phyloP scores from a whole-genome alignment of 2,888 invertebrate genomes.

The Yponomeuta malinellus region DNA sequence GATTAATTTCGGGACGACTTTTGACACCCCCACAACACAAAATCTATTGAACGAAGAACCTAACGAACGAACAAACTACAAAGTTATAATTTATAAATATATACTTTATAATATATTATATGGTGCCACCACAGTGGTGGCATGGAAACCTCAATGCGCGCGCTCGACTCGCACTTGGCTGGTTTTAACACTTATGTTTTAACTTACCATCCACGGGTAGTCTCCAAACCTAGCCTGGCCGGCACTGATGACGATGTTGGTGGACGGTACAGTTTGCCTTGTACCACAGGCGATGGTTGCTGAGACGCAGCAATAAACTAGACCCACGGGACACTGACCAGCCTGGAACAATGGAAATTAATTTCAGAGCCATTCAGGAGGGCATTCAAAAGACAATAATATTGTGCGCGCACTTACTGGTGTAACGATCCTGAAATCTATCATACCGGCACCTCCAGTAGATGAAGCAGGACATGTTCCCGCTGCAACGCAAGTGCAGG shows the following conservation, averaged over 20 bases:
- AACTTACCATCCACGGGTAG: constrained; percentile 82
- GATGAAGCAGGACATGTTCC: constrained; percentile 47
- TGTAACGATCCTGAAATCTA: constrained; percentile 78
- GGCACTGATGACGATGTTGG: constrained; percentile 42
- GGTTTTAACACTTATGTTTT: not conserved
- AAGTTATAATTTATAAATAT: too few species aligned
- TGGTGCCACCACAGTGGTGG: too few species aligned
- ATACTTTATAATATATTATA: too few species aligned
- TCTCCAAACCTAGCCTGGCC: constrained; percentile 81
- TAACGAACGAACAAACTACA: too few species aligned
- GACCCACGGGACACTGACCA: constrained; percentile 52
- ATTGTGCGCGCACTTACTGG: constrained; percentile 54
- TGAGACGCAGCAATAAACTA: constrained; percentile 55
- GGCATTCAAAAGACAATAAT: not conserved
- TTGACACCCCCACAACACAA: too few species aligned
- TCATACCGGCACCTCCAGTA: constrained; percentile 72
- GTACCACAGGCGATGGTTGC: constrained; percentile 58
- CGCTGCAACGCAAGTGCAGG: constrained; percentile 53
- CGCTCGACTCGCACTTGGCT: too few species aligned
- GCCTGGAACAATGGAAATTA: constrained; percentile 20
- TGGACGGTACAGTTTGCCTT: constrained; percentile 47
- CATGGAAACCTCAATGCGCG: too few species aligned
- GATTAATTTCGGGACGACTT: too few species aligned
- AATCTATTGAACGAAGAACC: too few species aligned
- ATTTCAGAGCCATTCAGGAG: too few species aligned